Evolutionary conservation across 2,888 invertebrate genomes (phyloP).

Genomic region (Keiferia lycopersicella): DNA sequence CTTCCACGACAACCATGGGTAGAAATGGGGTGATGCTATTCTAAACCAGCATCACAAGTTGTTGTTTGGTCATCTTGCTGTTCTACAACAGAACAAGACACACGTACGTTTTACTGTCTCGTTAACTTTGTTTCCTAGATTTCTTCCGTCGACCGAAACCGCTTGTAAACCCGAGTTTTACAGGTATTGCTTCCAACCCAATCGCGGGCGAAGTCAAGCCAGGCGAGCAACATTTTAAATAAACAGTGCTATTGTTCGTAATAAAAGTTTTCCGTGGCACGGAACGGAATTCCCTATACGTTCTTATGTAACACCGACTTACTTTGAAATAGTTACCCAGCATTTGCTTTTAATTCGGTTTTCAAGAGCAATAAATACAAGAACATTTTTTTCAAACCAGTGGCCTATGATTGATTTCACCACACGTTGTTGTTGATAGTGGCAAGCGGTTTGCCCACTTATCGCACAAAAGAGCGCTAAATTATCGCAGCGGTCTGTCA

Average conservation of each 20-base stretch:
- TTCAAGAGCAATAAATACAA: too few relatives aligned
- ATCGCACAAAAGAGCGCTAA: too few relatives aligned
- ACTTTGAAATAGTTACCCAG: conserved; percentile 52
- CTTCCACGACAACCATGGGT: too few relatives aligned
- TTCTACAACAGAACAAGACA: too few relatives aligned
- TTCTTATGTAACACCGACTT: conserved; percentile 46
- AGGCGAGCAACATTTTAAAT: conserved; percentile 18
- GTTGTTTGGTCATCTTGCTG: too few relatives aligned
- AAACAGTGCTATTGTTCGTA: conserved; percentile 22
- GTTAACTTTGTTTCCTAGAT: conserved; percentile 3
- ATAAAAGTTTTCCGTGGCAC: conserved; percentile 40
- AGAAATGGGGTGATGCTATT: too few relatives aligned
- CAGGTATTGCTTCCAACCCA: conserved; percentile 5
- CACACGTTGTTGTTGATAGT: too few relatives aligned
- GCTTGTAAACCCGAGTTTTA: conserved; percentile 9
- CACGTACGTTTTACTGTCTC: not conserved
- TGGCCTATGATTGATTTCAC: too few relatives aligned
- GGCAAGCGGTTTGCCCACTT: too few relatives aligned
- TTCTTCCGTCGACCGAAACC: not conserved
- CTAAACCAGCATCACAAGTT: too few relatives aligned
- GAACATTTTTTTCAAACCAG: too few relatives aligned
- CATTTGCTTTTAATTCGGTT: conserved; percentile 63
- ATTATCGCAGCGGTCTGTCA: too few relatives aligned
- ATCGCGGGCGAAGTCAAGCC: not conserved
- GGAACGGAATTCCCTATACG: conserved; percentile 45